phyloP scores from a whole-genome alignment of 2,888 invertebrate species.

The Achlya flavicornis region DNA sequence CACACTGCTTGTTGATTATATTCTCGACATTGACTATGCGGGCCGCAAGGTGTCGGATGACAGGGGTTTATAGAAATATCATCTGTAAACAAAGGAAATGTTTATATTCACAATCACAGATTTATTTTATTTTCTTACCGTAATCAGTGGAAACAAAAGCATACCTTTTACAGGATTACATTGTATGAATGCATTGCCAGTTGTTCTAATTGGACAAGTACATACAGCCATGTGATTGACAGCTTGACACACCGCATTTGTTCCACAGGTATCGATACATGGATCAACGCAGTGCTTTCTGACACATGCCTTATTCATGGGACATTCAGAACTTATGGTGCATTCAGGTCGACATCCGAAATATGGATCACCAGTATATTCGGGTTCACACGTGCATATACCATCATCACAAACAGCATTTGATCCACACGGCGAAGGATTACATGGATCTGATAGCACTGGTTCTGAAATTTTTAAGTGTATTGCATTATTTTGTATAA shows the following conservation, averaged over 20 bases:
- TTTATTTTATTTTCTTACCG: not conserved
- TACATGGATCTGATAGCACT: slow-evolving; percentile 79
- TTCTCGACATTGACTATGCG: slow-evolving; percentile 85
- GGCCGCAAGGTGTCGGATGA: slow-evolving; percentile 86
- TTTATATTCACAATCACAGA: too few species aligned
- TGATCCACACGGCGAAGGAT: slow-evolving; percentile 87
- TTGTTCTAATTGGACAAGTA: slow-evolving; percentile 87
- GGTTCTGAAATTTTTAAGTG: slow-evolving; percentile 49
- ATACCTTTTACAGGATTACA: slow-evolving; percentile 85
- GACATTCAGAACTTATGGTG: slow-evolving; percentile 88
- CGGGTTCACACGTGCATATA: slow-evolving; percentile 84
- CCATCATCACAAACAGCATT: slow-evolving; percentile 85
- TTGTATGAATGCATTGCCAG: slow-evolving; percentile 88
- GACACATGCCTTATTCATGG: slow-evolving; percentile 87
- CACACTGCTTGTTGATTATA: slow-evolving; percentile 87
- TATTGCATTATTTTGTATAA: not conserved
- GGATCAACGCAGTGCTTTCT: slow-evolving; percentile 88
- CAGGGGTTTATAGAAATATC: slow-evolving; percentile 81
- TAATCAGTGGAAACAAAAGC: slow-evolving; percentile 16
- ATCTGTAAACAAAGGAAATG: slow-evolving; percentile 49
- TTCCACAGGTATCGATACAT: slow-evolving; percentile 90
- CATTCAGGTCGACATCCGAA: slow-evolving; percentile 90
- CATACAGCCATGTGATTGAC: slow-evolving; percentile 91
- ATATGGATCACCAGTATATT: slow-evolving; percentile 87
- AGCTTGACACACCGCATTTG: slow-evolving; percentile 88